Evolutionary conservation across 2,113 vertebrate genomes (phyloP), one percentile per base, ranked within the genome.

Genomic region (Corythornis vintsioides): DNA sequence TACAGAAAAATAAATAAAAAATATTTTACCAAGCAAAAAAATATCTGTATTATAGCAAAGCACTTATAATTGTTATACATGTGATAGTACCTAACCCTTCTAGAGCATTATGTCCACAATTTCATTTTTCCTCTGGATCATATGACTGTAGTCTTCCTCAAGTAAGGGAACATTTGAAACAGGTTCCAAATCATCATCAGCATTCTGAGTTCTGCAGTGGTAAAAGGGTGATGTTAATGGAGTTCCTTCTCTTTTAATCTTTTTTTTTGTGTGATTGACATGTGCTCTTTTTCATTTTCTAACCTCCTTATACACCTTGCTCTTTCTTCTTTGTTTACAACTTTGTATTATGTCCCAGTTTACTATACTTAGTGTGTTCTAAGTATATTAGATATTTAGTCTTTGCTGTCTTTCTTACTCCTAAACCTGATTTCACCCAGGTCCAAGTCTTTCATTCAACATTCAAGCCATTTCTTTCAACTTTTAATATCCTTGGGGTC

Each of bases 231-330:
- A 63, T 47, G 5, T 52, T 67, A 72, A 52, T 47, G 1, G 4
- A 2, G 1, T 38, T 74, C 42, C 6, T 56, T 87, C 17, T 33
- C 42, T 52, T 26, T 47, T 74, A 6, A 15, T 56, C 6, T 1
- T 57, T 82, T 50, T 4, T 82, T 50, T 4, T 0, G 0, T 4
- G 7, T 7, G 8, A 63, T 14, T 55, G 3, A 0, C 11, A 22
- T 21, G 2, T 3, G 7, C 2, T 56, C 25, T 60, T 84, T 86
- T 57, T 59, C 28, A 40, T 73, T 89, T 95, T 35, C 11, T 57
- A 61, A 24, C 3, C 8, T 20, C 4, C 1, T 38, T 56, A 11
- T 9, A 8, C 3, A 25, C 0, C 8, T 66, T 82, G 3, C 3
- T 65, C 7, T n/a, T 83, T 55, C 3, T 55, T 82, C 7, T 6